Base-by-base conservation (phyloP, 2,113 vertebrate species). In the Chlorocebus sabaeus region DNA sequence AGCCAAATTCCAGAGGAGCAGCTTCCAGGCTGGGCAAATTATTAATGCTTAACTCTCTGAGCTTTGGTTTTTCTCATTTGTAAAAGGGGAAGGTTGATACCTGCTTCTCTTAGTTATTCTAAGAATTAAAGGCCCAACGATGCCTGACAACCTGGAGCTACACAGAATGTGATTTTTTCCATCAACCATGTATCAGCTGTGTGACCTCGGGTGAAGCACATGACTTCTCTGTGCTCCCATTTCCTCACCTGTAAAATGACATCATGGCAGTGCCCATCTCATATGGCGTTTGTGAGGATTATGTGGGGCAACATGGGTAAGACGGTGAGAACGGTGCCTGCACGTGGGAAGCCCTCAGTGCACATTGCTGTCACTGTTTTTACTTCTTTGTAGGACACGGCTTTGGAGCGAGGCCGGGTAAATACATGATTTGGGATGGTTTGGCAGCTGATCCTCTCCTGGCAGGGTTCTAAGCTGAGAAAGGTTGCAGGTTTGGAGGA, bases 311-410 rank as follows among this genome's bases (percentile, higher is more conserved):
- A 55, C 30, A 1, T 1, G 48, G 4, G 61, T 7, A 8, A 35
- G 12, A 16, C 0, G 35, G 7, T 12, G 8, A 64, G 64, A 45
- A 59, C 3, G 8, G 32, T 8, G 61, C 50, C 87, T 10, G 57
- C 10, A 0, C 5, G 0, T 2, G 16, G 32, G 9, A 18, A 50
- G 38, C 43, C 0, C 22, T 20, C 13, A 1, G 68, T 2, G 12
- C 23, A 27, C 7, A 10, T 38, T 27, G 40, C 70, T 2, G 8
- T 27, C n/a, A 0, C 23, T 27, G 57, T 32, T 68, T 67, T 40
- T 32, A 10, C 8, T 81, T 32, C 76, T 79, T 27, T 32, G 45
- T 2, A 22, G 95, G 61, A 35, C 22, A 4, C 38, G 3, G 75
- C 43, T 10, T 3, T 3, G 22, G 64, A 35, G 30, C 30, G 20